Base-by-base conservation (phyloP, 2,113 vertebrate species). In the Macaca fascicularis region DNA sequence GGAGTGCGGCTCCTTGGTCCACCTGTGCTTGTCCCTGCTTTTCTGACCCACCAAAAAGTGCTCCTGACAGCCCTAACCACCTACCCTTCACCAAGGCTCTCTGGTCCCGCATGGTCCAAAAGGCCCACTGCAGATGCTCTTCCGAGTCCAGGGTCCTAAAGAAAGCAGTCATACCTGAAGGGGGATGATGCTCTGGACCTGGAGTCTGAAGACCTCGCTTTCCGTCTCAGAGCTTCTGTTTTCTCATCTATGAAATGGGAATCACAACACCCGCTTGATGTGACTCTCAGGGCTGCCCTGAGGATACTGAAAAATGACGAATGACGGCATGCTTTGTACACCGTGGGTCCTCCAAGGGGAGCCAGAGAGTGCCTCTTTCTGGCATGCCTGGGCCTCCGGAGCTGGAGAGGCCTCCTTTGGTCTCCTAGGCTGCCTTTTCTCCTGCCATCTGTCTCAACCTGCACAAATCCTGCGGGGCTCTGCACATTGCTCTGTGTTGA, bases 21-120 rank as follows among this genome's bases (percentile, higher is more conserved):
- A n/a, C 45, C 67, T 32, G 3, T 38, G 27, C 12, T 55, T 45
- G 13, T 17, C 35, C 40, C 6, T 16, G 11, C 8, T n/a, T 38
- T 75, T 83, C 38, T 64, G 17, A 52, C 8, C 30, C 25, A 30
- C 19, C 19, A 22, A 35, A 86, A 25, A 6, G 20, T 61, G 4
- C 20, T 55, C 27, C 64, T 35, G 19, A 0, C 0, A n/a, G 5
- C 1, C 38, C 40, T 6, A 3, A 45, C 22, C 23, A 38, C 8
- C 23, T 7, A 27, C 13, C 38, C 35, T 50, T 85, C 70, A 55
- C 2, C 27, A 16, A 13, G 57, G 12, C 38, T 4, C 5, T 40
- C 17, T 30, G 59, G 8, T 59, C 16, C 27, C 38, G 22, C 2
- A 52, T 61, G 12, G 40, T n/a, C 52, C 43, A 1, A 13, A 59